These are phyloP conservation scores for Tachina grossa DNA, from an alignment of 2,888 invertebrate species.

Conservation along the genomic window DNA sequence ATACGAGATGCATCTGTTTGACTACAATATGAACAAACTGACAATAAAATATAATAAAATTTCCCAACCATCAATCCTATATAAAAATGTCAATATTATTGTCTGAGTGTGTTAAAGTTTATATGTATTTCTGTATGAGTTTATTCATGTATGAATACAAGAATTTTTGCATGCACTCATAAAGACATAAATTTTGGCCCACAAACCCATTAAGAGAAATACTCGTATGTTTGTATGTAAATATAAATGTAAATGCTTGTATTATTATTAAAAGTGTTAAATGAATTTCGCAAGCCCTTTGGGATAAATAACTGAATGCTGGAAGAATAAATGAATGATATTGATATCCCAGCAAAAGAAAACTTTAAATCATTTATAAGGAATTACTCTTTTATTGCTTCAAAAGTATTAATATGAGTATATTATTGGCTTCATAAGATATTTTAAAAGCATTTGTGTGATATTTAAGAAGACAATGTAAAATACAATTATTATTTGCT, in stretches of 20 bases:
- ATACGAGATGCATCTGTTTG: constrained; percentile 27
- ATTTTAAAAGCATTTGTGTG: too few species aligned
- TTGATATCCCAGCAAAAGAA: not conserved
- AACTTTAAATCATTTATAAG: too few species aligned
- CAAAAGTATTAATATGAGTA: too few species aligned
- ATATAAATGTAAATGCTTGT: not conserved
- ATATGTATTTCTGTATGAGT: constrained; percentile 22
- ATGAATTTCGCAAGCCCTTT: constrained; percentile 46
- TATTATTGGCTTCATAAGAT: too few species aligned
- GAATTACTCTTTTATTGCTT: too few species aligned
- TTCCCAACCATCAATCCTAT: constrained; percentile 56
- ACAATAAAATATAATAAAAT: constrained; percentile 63
- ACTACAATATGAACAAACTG: constrained; percentile 38
- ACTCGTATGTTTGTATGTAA: not conserved
- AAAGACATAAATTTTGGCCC: constrained; percentile 4
- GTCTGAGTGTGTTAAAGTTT: constrained; percentile 52
- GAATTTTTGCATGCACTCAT: not conserved
- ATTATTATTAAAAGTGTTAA: constrained; percentile 35
- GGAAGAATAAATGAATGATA: not conserved
- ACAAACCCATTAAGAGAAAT: constrained; percentile 27
- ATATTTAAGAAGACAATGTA: too few species aligned
- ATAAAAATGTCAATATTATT: constrained; percentile 63
- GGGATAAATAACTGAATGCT: not conserved
- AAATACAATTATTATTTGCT: too few species aligned
- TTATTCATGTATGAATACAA: constrained; percentile 53